These are phyloP conservation scores for Plemyria rubiginata DNA, from an alignment of 2,888 invertebrate genomes.

Conservation along the genomic window DNA sequence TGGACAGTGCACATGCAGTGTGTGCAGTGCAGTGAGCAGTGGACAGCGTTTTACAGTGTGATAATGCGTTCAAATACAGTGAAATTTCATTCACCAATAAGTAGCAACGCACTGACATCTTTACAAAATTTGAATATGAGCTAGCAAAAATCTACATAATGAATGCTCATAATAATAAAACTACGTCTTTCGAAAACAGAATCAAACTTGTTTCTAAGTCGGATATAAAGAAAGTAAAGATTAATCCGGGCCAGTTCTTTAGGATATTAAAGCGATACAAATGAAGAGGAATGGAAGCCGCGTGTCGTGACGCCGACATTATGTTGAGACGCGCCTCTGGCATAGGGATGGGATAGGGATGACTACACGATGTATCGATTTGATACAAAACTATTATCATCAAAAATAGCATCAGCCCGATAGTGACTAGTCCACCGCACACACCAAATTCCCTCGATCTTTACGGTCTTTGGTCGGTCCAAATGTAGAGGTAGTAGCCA, in stretches of 20 bases:
- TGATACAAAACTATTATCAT: background rate
- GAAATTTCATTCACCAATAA: too few species aligned
- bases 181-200: conserved; percentile 1
- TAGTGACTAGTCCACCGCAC: too few species aligned
- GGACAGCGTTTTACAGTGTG: too few species aligned
- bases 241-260: conserved; percentile 17
- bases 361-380: background rate
- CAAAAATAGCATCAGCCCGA: too few species aligned
- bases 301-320: conserved; percentile 44
- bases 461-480: too few species aligned
- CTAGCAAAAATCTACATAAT: background rate
- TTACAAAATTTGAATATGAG: too few species aligned
- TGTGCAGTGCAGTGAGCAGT: too few species aligned
- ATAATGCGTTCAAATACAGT: too few species aligned
- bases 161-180: background rate
- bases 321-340: conserved; percentile 38
- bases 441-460: too few species aligned
- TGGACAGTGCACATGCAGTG: too few species aligned
- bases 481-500: too few species aligned
- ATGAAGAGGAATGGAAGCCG: conserved; percentile 42
- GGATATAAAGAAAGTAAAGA: conserved; percentile 14
- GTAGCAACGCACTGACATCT: too few species aligned
- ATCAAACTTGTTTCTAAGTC: conserved; percentile 7
- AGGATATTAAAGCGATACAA: conserved; percentile 38
- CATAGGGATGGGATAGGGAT: conserved; percentile 30